A percentile compares a stretch with the other conserved stretches of the same genome.
These are phyloP conservation scores for Hylomyscus alleni DNA, from an alignment of 2,797 vertebrate species.

Conservation along the genomic window DNA sequence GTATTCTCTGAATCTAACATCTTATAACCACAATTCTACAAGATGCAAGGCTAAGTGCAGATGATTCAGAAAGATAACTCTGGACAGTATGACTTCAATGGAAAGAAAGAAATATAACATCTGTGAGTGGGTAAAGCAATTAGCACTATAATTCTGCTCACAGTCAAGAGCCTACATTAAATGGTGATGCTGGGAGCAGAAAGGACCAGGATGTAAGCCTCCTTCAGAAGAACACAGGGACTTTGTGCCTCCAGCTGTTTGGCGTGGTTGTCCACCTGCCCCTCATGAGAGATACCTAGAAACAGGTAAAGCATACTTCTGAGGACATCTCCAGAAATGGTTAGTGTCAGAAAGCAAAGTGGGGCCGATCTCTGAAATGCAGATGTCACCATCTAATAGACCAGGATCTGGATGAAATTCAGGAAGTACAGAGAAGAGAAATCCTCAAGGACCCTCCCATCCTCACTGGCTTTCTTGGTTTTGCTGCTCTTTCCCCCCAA, in stretches of 20 bases:
- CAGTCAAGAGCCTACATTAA: neutral
- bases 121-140: neutral
- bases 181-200: neutral
- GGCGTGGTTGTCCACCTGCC: neutral
- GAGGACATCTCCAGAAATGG: neutral
- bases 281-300: neutral
- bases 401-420: neutral
- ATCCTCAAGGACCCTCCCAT: neutral
- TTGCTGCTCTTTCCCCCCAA: neutral
- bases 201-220: neutral
- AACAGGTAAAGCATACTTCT: neutral
- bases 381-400: neutral
- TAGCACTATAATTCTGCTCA: neutral
- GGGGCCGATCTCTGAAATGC: neutral
- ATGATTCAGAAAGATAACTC: conserved; percentile 1
- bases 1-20: neutral
- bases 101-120: neutral
- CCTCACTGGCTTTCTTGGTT: neutral
- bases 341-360: neutral
- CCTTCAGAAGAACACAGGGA: neutral
- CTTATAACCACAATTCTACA: neutral
- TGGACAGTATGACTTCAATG: neutral
- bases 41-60: neutral
- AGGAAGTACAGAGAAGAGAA: too few species aligned
- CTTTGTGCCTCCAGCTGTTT: too few species aligned